Base-by-base conservation (phyloP, 2,113 vertebrate species). In the Monarcha castaneiventris region DNA sequence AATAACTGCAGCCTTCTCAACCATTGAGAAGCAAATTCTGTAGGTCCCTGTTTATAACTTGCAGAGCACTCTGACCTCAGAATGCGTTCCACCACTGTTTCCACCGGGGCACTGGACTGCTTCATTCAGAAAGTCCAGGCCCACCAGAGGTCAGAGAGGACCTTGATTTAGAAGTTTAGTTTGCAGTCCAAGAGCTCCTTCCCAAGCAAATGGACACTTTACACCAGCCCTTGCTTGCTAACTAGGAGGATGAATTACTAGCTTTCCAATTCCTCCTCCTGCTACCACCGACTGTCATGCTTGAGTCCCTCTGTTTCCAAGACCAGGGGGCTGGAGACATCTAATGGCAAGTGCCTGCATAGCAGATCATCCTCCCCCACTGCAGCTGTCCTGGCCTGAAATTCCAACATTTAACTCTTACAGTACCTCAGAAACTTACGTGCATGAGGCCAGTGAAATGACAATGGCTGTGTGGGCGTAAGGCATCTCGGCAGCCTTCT, bases 291-390 rank as follows among this genome's bases (percentile, higher is more conserved):
- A 58, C 32, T 32, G 84, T 61, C 88, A 76, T 41, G 48, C 68
- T 58, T n/a, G 64, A 84, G 84, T 93, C 43, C 86, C 79, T 88
- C 54, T 1, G 33, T 25, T 66, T 43, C 39, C 83, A 96, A 97
- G 95, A 94, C 93, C 97, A 68, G 87, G 95, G 92, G 95, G 46
- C 96, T 98, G 95, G 98, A 96, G 98, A 98, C 98, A 98, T 97
- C 98, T 98, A 98, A 97, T 97, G 98, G 98, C 96, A 96, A 94
- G 79, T 27, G 23, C 11, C 78, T 26, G 97, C 94, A 97, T 97
- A 97, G 96, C 97, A 76, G 75, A 95, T 13, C 39, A 37, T 54
- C 54, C 69, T 76, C 62, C 59, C 33, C 66, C 86, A 29, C 64
- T 29, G 46, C 26, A 54, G 76, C 79, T 78, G 41, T 48, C 75